Conservation (phyloP, 2,113 vertebrate species). For the Gasterosteus nipponicus region DNA sequence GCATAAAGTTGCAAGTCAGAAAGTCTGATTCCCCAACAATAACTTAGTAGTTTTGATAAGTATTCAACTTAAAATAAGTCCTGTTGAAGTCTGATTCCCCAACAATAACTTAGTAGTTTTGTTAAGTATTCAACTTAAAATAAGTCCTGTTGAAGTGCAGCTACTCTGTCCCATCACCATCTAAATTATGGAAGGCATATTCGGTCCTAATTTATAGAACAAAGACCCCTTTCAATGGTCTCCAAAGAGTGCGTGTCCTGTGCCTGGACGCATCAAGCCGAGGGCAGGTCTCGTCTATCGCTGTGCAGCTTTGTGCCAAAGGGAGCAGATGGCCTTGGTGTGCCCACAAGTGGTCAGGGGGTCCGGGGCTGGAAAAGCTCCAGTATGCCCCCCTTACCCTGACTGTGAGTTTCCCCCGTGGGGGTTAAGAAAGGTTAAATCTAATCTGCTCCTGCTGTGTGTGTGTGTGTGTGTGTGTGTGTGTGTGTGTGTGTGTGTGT, state of each 20-base stretch:
- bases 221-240: neutral
- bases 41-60: neutral
- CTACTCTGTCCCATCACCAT: neutral
- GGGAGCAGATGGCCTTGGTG: slow-evolving; percentile 66
- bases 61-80: neutral
- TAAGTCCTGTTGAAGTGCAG: neutral
- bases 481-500: slow-evolving; percentile 4
- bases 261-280: slow-evolving; percentile 7
- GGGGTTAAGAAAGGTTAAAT: slow-evolving; percentile 74
- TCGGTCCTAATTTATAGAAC: neutral
- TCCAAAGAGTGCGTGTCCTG: slow-evolving; percentile 7
- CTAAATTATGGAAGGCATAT: neutral
- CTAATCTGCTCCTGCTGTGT: slow-evolving; percentile 56
- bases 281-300: slow-evolving; percentile 27
- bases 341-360: slow-evolving; percentile 51
- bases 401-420: slow-evolving; percentile 42
- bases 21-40: neutral
- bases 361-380: slow-evolving; percentile 48
- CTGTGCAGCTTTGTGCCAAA: slow-evolving; percentile 36
- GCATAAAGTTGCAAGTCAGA: neutral
- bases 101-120: neutral
- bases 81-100: neutral
- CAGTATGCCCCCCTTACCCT: slow-evolving; percentile 18
- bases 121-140: neutral
- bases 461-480: slow-evolving; percentile 30